Conservation (phyloP, 2,113 vertebrate genomes). For the Gyps fulvus region DNA sequence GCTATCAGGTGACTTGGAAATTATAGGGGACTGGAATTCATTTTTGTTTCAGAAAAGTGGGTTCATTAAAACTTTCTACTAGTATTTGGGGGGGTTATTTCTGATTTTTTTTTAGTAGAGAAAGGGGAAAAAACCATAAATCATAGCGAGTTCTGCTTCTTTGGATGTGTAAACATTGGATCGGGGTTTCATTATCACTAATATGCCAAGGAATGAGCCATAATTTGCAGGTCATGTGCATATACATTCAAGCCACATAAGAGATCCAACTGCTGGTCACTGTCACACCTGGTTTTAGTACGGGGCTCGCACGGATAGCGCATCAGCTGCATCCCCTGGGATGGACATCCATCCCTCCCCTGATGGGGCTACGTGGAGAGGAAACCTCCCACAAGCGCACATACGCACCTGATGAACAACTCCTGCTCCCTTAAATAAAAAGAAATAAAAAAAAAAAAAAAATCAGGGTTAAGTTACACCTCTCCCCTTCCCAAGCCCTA, state of each 20-base stretch:
- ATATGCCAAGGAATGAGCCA: neutral
- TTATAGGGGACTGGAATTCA: neutral
- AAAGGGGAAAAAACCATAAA: neutral
- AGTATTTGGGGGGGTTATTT: neutral
- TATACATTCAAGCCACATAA: neutral
- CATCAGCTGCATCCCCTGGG: neutral
- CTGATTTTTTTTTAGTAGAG: neutral
- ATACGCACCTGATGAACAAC: neutral
- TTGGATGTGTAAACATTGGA: neutral
- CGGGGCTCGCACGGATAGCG: accelerated
- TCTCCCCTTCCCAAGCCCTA: neutral
- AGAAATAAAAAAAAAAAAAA: neutral
- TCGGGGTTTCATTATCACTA: neutral
- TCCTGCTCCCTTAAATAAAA: neutral
- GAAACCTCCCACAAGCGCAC: neutral
- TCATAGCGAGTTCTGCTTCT: neutral
- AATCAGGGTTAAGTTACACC: neutral
- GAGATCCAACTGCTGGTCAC: neutral
- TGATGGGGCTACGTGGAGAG: accelerated
- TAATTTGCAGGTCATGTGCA: neutral
- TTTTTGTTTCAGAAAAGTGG: neutral
- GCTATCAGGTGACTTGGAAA: neutral
- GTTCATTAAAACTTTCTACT: neutral
- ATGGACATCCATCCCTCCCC: neutral
- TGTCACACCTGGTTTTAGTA: neutral